phyloP scores from a whole-genome alignment of 2,797 vertebrate species.

The Rhinatrema bivittatum region DNA sequence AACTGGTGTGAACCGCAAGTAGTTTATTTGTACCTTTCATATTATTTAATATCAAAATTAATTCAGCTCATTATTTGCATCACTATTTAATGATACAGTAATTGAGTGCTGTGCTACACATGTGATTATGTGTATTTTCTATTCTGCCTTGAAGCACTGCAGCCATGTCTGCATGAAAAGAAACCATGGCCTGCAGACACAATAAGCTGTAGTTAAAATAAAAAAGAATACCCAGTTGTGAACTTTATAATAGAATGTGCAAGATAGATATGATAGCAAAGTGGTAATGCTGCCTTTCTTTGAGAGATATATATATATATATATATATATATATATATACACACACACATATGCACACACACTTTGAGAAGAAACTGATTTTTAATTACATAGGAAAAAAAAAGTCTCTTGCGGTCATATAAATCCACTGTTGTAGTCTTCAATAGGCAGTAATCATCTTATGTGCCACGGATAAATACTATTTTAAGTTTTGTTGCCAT shows the following conservation, averaged over 20 bases:
- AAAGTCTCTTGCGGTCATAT: conserved; percentile 16
- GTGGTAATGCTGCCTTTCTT: no score
- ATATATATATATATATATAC: no score
- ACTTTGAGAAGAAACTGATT: not conserved
- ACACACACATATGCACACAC: no score
- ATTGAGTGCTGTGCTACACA: conserved; percentile 45
- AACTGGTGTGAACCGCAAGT: conserved; percentile 16
- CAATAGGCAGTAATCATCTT: conserved; percentile 52
- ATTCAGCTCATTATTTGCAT: conserved; percentile 43
- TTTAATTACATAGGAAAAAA: not conserved
- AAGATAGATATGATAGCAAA: no score
- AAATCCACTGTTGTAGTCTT: conserved; percentile 41
- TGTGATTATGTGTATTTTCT: conserved; percentile 53
- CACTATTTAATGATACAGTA: conserved; percentile 48
- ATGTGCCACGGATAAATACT: conserved; percentile 55
- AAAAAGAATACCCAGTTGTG: no score
- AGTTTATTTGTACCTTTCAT: conserved; percentile 29
- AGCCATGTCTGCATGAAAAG: conserved; percentile 11
- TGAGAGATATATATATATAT: no score
- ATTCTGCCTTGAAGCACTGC: conserved; percentile 27
- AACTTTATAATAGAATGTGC: no score
- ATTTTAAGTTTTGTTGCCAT: conserved; percentile 66
- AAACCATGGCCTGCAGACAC: no score
- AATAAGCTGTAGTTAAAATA: no score
- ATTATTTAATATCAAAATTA: conserved; percentile 50